A percentile compares a stretch with the other conserved stretches of the same genome.
These are phyloP conservation scores for Beris chalybata DNA, from an alignment of 2,888 invertebrate species.

Conservation along the genomic window DNA sequence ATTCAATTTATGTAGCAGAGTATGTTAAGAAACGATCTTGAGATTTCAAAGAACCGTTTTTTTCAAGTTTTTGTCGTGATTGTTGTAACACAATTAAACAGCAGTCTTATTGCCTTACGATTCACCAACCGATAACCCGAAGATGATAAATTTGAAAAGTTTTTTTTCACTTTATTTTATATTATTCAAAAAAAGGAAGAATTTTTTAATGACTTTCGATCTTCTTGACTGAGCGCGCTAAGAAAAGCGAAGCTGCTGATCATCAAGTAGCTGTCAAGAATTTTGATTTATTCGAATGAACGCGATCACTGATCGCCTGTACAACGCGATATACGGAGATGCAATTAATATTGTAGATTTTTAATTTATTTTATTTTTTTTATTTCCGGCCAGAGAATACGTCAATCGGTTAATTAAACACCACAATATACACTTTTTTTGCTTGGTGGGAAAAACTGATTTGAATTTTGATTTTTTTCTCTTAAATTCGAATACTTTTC, in stretches of 20 bases:
- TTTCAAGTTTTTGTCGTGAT: too few species aligned
- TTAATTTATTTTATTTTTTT: conserved; percentile 21
- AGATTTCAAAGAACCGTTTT: too few species aligned
- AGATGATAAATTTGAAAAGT: conserved; percentile 13
- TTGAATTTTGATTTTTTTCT: too few species aligned
- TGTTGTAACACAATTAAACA: too few species aligned
- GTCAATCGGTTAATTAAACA: conserved; percentile 21
- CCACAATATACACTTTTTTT: background rate
- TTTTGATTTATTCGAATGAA: conserved; percentile 24
- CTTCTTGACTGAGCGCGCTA: background rate
- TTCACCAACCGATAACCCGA: conserved; percentile 21
- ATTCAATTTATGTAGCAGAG: too few species aligned
- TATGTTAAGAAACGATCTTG: too few species aligned
- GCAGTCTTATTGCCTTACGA: too few species aligned
- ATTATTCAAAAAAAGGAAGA: background rate
- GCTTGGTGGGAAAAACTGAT: too few species aligned
- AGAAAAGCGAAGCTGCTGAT: background rate
- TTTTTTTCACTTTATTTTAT: too few species aligned
- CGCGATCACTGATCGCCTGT: conserved; percentile 10
- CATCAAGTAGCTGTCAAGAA: conserved; percentile 7
- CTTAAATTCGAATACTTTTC: background rate
- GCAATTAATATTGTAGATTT: conserved; percentile 5
- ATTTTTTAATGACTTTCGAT: conserved; percentile 14
- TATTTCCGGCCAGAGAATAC: conserved; percentile 22
- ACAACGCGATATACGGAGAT: too few species aligned